Evolutionary conservation across 1,140 invertebrate species (phyloP), one percentile per base, ranked within the genome.

Genomic region (Limonius californicus): DNA sequence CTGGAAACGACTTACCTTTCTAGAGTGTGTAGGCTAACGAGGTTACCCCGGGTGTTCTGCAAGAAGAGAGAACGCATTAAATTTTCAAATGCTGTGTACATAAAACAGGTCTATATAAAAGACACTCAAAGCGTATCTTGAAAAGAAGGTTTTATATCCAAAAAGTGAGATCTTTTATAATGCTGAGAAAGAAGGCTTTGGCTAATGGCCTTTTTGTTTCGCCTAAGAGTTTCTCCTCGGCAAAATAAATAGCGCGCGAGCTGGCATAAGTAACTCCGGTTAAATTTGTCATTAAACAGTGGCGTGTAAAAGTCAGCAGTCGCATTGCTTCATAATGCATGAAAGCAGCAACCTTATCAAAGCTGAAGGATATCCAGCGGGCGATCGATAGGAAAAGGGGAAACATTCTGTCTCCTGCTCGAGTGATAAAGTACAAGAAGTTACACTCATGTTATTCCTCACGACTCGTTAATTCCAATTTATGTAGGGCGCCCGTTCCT

Each of bases 161-260:
- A 27, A 27, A 35, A 27, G 30, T 55, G 54, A 55, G 30, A 55
- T 55, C 30, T 35, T 55, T 55, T 55, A 55, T 55, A 30, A 55
- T 55, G 21, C 19, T n/a, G n/a, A 23, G 54, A 55, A 32, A 55
- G 54, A 32, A 55, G 30, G 54, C 54, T 35, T 35, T 35, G 30
- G 54, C 30, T 55, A 55, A 55, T 55, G 27, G 54, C 21, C 21
- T 55, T 27, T 55, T 55, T 55, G 54, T 55, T 55, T 55, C 30
- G 54, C 4, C 21, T 35, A 35, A 55, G 27, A 55, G 14, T 27
- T 27, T 16, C n/a, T 35, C 54, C n/a, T 30, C 11, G 21, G 45
- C 14, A 50, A 55, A 30, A 55, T 55, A 55, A 55, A 55, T 55
- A 27, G 27, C 21, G 19, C 21, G 19, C n/a, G 54, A 55, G n/a